A percentile compares a stretch with the other conserved stretches of the same genome.
These are phyloP conservation scores for Forbesichthys papilliferus DNA, from an alignment of 2,113 vertebrate species.

Conservation along the genomic window DNA sequence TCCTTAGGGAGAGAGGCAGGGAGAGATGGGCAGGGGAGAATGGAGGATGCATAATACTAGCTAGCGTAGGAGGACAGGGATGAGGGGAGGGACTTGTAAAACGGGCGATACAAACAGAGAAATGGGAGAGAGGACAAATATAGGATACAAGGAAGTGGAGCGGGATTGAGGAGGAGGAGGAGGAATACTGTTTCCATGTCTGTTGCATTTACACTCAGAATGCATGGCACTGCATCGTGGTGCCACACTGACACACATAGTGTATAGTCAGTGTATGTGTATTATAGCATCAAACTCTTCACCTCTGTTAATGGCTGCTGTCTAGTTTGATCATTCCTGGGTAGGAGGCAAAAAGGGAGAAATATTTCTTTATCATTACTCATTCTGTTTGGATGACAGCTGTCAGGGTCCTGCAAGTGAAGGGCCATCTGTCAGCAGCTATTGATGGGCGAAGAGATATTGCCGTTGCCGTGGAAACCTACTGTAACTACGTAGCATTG, in stretches of 20 bases:
- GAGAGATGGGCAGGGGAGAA: too few species aligned
- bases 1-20: background rate
- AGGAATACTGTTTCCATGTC: background rate
- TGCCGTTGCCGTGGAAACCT: slow-evolving; percentile 13
- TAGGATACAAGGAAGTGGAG: background rate
- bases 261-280: too few species aligned
- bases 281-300: too few species aligned
- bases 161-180: slow-evolving; percentile 15
- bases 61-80: too few species aligned
- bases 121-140: background rate
- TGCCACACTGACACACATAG: slow-evolving; percentile 55
- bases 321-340: too few species aligned
- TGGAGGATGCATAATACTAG: background rate
- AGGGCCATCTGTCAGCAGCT: slow-evolving; percentile 57
- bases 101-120: background rate
- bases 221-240: slow-evolving; percentile 57
- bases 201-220: slow-evolving; percentile 42
- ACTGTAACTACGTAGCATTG: slow-evolving; percentile 7
- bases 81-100: too few species aligned
- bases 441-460: slow-evolving; percentile 52
- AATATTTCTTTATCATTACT: slow-evolving; percentile 9
- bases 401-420: slow-evolving; percentile 40
- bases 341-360: background rate
- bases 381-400: slow-evolving; percentile 43
- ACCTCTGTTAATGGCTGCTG: too few species aligned